Evolutionary conservation across 2,113 vertebrate genomes (phyloP), one percentile per base, ranked within the genome.

Genomic region (Ictidomys tridecemlineatus): DNA sequence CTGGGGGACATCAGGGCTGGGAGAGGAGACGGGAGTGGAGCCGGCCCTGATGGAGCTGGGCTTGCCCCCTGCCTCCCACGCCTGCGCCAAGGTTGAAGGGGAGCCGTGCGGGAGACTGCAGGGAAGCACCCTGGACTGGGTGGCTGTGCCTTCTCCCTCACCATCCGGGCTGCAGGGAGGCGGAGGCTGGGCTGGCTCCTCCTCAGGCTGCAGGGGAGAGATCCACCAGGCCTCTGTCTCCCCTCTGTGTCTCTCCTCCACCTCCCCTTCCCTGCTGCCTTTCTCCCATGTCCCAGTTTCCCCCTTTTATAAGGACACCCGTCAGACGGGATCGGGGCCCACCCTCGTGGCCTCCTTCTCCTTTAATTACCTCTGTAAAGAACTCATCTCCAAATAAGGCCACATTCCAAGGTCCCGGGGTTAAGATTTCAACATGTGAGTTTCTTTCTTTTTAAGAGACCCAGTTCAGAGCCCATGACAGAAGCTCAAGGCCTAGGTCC

Each of bases 341-440:
- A 65, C 53, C 39, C 78, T 48, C 37, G 11, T 72, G 74, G 73
- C 63, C 48, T 90, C 20, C 18, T 58, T 89, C 77, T 92, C 58
- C 84, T 82, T n/a, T 53, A 37, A 30, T 67, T 85, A 58, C 61
- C n/a, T 78, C 90, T 88, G 56, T 73, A 24, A 67, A 69, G 86
- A 58, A 28, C 18, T 78, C 28, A 26, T 48, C 48, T 96, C 92
- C 56, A 73, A 58, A 70, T 77, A 89, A 87, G 67, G 37, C 65
- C 26, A 17, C 48, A n/a, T 78, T 77, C n/a, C 63, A 61, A 83
- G 72, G 76, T 76, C 16, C 74, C 18, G 2, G 51, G 76, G 34
- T 92, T 67, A 70, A 77, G 77, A 70, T 65, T 74, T 61, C 28
- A 37, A 1, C 34, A 20, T 18, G 14, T 8, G 72, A 93, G 8